Evolutionary conservation across 2,888 invertebrate species (phyloP).

Genomic region (Brenthis hecate): DNA sequence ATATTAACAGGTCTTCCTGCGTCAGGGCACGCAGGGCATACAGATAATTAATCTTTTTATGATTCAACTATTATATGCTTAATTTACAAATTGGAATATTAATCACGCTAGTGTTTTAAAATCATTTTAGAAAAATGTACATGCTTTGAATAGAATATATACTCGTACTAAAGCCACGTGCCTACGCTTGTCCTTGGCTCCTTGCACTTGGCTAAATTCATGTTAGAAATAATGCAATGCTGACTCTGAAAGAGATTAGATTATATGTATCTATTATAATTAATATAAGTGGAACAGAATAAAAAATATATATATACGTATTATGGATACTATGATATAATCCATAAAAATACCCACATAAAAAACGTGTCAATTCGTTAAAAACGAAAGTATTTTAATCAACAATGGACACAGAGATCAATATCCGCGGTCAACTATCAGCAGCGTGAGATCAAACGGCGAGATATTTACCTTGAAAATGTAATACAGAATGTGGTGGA

Average conservation of each 20-base stretch:
- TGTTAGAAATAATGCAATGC: too few relatives aligned
- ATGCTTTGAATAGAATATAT: too few relatives aligned
- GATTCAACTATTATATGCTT: constrained; percentile 1
- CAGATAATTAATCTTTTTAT: neutral
- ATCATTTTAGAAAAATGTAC: neutral
- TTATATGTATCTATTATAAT: too few relatives aligned
- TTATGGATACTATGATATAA: too few relatives aligned
- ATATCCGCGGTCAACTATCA: constrained; percentile 60
- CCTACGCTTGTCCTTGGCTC: too few relatives aligned
- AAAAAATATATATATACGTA: too few relatives aligned
- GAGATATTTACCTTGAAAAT: constrained; percentile 59
- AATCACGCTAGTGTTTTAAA: constrained; percentile 2
- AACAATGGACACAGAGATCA: constrained; percentile 50
- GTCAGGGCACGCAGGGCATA: neutral
- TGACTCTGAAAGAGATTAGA: too few relatives aligned
- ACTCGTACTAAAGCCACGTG: too few relatives aligned
- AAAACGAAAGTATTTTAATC: neutral
- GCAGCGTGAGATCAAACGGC: constrained; percentile 59
- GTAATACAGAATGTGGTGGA: constrained; percentile 48
- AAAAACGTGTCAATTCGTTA: neutral
- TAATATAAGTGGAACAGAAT: too few relatives aligned
- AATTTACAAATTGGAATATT: constrained; percentile 8
- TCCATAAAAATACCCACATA: neutral
- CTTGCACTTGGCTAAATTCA: too few relatives aligned
- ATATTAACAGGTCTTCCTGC: constrained; percentile 7